Base-by-base conservation (phyloP, 2,888 invertebrate genomes). In the Hemaris fuciformis region DNA sequence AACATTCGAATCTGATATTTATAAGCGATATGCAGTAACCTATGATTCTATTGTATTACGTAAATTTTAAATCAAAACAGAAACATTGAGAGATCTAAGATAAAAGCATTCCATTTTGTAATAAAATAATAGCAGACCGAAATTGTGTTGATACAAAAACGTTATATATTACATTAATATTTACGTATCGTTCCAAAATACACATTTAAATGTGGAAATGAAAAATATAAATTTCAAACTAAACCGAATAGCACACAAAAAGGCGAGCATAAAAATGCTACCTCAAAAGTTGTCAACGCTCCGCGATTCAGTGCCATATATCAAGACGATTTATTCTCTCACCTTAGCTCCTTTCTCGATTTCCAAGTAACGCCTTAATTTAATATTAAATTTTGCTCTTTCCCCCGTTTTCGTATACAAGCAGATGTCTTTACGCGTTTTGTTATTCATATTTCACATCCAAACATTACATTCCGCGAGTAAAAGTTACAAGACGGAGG, bases 341-440 rank as follows among this genome's bases (percentile, higher is more conserved):
- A 86, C 87, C 89, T 88, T 81, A 79, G 84, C 83, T 77, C 83
- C 83, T 81, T 85, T 84, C 90, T 88, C 91, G 88, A 91, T 91
- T 89, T 87, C 80, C 81, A 84, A 85, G 83, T 85, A 88, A 90
- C 88, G 84, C 89, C 89, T 90, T 91, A 91, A 91, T 91, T 91
- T 91, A 91, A 91, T 91, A 91, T 90, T 89, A 91, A 91, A 91
- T 91, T 88, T 83, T 86, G 87, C 85, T 84, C 83, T 83, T 83
- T 85, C 78, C 79, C 71, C 58, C 75, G 76, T 80, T 79, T 80
- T 77, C 80, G 77, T 82, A 76, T 76, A 78, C 77, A 80, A 83
- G 82, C 85, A 89, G 84, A 89, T 87, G 89, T 87, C 85, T 87
- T 85, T 82, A 80, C 81, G 74, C 76, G 82, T 89, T 88, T 84